These are phyloP conservation scores for Zaprionus africanus DNA, from an alignment of 1,140 invertebrate genomes.

Conservation along the genomic window DNA sequence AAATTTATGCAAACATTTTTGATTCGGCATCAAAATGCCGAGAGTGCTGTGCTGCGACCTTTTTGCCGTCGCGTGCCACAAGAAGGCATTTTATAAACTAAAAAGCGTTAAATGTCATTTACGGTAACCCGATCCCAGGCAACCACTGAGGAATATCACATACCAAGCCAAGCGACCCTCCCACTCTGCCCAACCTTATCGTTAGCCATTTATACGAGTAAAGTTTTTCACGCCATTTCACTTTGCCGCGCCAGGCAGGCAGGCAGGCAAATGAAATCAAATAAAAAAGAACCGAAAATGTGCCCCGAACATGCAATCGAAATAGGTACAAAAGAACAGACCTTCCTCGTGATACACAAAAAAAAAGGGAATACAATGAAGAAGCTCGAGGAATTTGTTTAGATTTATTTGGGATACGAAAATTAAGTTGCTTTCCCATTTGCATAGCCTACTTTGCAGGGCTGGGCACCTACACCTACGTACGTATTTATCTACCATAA, in stretches of 20 bases:
- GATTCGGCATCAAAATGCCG: conserved; percentile 48
- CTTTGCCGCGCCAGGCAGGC: conserved; percentile 41
- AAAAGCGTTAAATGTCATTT: conserved; percentile 83
- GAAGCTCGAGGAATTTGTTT: conserved; percentile 52
- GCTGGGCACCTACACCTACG: conserved; percentile 14
- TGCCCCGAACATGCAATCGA: conserved; percentile 73
- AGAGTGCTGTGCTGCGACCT: conserved; percentile 44
- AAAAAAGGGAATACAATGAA: not conserved
- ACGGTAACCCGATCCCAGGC: conserved; percentile 61
- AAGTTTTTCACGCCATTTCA: conserved; percentile 82
- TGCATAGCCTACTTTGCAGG: conserved; percentile 76
- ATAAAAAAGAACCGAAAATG: conserved; percentile 55
- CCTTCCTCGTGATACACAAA: not conserved
- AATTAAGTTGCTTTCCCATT: conserved; percentile 74
- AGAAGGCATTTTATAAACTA: conserved; percentile 76
- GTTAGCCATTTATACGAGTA: conserved; percentile 73
- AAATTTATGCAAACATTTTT: conserved; percentile 71
- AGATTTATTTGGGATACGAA: conserved; percentile 69
- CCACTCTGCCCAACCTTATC: conserved; percentile 19
- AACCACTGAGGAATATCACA: conserved; percentile 34
- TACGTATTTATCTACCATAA: conserved; percentile 45
- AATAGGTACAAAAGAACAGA: conserved; percentile 33
- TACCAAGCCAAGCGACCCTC: conserved; percentile 9
- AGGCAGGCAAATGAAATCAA: conserved; percentile 23
- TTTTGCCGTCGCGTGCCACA: conserved; percentile 67